phyloP scores from a whole-genome alignment of 2,797 vertebrate species.

The Macrochelys suwanniensis region DNA sequence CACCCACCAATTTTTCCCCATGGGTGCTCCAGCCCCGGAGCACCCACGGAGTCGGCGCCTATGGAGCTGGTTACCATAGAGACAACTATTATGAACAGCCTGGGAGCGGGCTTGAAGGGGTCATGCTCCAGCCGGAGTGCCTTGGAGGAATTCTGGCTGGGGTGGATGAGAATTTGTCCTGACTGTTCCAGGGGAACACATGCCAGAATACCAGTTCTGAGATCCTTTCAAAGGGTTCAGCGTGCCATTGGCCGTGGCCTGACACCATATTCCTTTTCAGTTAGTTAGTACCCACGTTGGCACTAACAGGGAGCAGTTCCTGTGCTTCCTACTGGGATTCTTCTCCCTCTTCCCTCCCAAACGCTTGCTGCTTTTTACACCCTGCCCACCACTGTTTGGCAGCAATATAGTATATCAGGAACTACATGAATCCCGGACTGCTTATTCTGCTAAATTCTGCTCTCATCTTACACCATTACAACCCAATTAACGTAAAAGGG shows the following conservation, averaged over 20 bases:
- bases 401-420: background rate
- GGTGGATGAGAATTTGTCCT: background rate
- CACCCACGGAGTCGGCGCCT: no score
- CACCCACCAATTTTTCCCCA: no score
- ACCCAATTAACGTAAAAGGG: background rate
- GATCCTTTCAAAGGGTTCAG: background rate
- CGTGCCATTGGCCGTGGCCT: background rate
- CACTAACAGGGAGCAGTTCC: background rate
- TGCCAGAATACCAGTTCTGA: background rate
- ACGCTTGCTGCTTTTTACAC: background rate
- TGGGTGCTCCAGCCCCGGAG: no score
- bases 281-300: background rate
- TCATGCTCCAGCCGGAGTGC: background rate
- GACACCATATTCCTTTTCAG: background rate
- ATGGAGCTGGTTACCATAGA: background rate
- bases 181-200: background rate
- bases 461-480: background rate
- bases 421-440: background rate
- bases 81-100: no score
- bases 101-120: background rate
- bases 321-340: background rate
- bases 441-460: background rate
- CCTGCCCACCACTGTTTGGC: background rate
- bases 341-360: background rate
- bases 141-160: background rate